Evolutionary conservation across 2,113 vertebrate species (phyloP).

Genomic region (Caloenas nicobarica): DNA sequence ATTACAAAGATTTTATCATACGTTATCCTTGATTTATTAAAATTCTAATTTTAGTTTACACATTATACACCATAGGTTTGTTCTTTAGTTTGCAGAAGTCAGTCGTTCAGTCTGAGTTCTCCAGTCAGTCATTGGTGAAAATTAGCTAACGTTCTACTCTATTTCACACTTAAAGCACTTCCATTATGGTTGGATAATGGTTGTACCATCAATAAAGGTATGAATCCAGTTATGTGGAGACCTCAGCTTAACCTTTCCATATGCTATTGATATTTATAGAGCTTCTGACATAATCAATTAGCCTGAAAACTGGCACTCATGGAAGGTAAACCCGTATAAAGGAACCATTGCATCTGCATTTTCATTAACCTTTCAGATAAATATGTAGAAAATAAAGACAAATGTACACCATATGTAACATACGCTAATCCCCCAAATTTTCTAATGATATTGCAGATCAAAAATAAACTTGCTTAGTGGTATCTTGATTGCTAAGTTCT

Average conservation of each 20-base stretch:
- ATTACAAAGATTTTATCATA: neutral
- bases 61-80: neutral
- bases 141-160: conserved; percentile 60
- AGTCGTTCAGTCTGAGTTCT: neutral
- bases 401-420: conserved; percentile 21
- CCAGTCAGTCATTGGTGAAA: conserved; percentile 5
- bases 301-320: conserved; percentile 54
- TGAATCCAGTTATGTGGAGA: conserved; percentile 60
- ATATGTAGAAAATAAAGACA: conserved; percentile 37
- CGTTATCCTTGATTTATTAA: neutral
- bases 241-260: conserved; percentile 66
- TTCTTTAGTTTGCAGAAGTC: conserved; percentile 7
- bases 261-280: conserved; percentile 76
- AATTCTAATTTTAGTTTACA: conserved; percentile 1
- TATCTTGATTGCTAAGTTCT: neutral
- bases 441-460: conserved; percentile 28
- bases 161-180: conserved; percentile 71
- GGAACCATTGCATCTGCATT: conserved; percentile 47
- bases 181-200: conserved; percentile 70
- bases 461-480: neutral
- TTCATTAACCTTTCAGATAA: conserved; percentile 61
- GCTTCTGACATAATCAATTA: conserved; percentile 74
- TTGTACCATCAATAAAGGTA: conserved; percentile 68
- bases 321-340: conserved; percentile 56
- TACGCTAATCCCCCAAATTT: neutral